Conservation (phyloP, 2,113 vertebrate species). For the Spea multiplicata region DNA sequence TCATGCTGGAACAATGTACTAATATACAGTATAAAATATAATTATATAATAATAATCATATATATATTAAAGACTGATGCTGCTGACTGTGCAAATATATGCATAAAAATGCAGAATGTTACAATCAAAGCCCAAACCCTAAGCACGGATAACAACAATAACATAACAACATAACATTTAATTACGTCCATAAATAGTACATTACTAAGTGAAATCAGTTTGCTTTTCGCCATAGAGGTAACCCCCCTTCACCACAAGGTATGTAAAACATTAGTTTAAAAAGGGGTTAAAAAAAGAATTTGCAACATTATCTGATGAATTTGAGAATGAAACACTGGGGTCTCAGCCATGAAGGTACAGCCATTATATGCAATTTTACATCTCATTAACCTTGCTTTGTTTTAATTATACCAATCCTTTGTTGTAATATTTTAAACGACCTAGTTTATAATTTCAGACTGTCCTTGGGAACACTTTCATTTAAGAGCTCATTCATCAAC, state of each 20-base stretch:
- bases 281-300: not conserved
- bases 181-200: no score
- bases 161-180: no score
- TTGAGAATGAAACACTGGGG: slow-evolving; percentile 70
- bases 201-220: no score
- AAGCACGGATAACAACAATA: no score
- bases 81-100: no score
- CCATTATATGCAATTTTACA: slow-evolving; percentile 88
- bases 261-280: no score
- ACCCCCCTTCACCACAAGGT: not conserved
- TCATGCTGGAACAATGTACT: no score
- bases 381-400: slow-evolving; percentile 86
- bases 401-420: slow-evolving; percentile 87
- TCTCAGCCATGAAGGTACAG: slow-evolving; percentile 71
- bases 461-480: slow-evolving; percentile 76
- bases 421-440: slow-evolving; percentile 80
- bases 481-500: slow-evolving; percentile 81
- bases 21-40: no score
- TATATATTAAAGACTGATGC: no score
- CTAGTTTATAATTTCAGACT: slow-evolving; percentile 75
- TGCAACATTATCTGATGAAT: not conserved
- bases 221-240: not conserved
- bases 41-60: no score
- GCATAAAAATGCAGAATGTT: no score
- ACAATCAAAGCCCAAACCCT: no score